Evolutionary conservation across 2,888 invertebrate genomes (phyloP).

Genomic region (Trachelus iudaicus): DNA sequence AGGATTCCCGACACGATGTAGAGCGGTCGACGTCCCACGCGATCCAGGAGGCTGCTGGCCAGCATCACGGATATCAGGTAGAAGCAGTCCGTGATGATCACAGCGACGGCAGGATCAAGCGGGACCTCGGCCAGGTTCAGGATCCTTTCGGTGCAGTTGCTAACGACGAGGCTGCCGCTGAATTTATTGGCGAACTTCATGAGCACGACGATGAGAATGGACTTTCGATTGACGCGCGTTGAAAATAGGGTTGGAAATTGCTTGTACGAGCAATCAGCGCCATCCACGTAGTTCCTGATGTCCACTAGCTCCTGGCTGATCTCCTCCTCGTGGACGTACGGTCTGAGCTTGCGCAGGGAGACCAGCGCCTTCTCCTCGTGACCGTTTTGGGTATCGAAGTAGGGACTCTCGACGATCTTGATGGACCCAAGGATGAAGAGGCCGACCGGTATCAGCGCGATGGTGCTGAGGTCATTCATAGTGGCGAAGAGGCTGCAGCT

Average conservation of each 20-base stretch:
- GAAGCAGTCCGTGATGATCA: not conserved
- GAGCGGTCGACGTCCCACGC: not conserved
- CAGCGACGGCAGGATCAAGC: not conserved
- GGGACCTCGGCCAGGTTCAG: not conserved
- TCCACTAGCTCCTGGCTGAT: not conserved
- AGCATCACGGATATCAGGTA: not conserved
- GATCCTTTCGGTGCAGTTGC: not conserved
- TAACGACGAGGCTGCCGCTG: not conserved
- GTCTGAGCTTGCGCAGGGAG: not conserved
- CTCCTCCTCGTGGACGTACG: not conserved
- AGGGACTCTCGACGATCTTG: slow-evolving; percentile 3
- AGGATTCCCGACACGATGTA: not conserved
- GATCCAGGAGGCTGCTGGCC: not conserved
- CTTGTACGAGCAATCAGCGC: not conserved
- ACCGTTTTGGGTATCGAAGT: not conserved
- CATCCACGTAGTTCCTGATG: not conserved
- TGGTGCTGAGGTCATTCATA: not conserved
- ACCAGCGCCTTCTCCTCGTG: not conserved
- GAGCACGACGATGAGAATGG: not conserved
- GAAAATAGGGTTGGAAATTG: not conserved
- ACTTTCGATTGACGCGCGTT: not conserved
- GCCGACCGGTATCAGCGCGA: not conserved
- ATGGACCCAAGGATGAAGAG: not conserved
- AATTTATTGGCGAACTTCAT: not conserved
- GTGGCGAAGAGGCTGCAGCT: not conserved